phyloP scores from a whole-genome alignment of 1,140 invertebrate genomes.

The Wasmannia auropunctata region DNA sequence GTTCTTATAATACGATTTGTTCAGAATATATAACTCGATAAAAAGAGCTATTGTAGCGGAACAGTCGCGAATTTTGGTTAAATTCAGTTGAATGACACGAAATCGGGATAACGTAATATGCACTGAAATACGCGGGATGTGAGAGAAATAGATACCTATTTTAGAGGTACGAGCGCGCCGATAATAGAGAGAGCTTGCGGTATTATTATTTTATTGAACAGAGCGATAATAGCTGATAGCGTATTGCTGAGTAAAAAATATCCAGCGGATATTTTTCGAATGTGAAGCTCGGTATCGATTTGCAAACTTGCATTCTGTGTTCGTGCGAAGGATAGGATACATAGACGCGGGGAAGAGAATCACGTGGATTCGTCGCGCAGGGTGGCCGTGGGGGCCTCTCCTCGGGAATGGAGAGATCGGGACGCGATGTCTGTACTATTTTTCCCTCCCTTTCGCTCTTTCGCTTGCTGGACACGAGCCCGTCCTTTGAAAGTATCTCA shows the following conservation, averaged over 20 bases:
- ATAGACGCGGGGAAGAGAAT: not conserved
- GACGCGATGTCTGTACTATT: conserved; percentile 74
- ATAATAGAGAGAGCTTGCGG: not conserved
- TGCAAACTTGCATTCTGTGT: not conserved
- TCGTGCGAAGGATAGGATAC: not conserved
- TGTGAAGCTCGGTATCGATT: conserved; percentile 15
- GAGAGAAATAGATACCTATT: conserved; percentile 16
- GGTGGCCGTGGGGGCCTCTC: conserved; percentile 40
- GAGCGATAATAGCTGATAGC: not conserved
- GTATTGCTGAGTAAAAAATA: not conserved
- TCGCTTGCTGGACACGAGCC: conserved; percentile 75
- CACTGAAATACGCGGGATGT: not conserved
- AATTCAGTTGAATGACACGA: not conserved
- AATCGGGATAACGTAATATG: not conserved
- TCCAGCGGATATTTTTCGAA: not conserved
- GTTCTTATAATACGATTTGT: not conserved
- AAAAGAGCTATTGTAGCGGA: not conserved
- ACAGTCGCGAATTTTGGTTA: not conserved
- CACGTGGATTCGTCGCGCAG: conserved; percentile 29
- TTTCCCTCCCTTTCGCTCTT: not conserved
- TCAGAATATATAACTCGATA: not conserved
- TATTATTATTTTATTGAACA: not conserved
- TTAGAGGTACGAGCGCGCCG: not conserved
- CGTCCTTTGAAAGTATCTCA: conserved; percentile 77
- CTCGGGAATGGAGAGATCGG: conserved; percentile 78